Base-by-base conservation (phyloP, 2,797 vertebrate species). In the Coccyzus lansbergi region DNA sequence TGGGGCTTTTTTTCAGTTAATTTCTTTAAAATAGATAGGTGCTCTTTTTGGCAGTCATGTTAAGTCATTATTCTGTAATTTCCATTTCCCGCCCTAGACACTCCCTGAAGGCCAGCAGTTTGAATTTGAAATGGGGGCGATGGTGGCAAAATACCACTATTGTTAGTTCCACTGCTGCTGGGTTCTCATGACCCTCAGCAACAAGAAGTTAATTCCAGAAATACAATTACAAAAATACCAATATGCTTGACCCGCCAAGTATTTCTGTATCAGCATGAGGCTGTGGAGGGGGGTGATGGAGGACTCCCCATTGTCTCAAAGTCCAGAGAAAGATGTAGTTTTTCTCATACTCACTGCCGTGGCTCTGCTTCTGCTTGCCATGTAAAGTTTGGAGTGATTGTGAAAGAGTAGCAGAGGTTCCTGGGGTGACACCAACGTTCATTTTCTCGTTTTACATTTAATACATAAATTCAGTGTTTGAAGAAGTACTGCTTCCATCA, bases 151-250 rank as follows among this genome's bases (percentile, higher is more conserved):
- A 95, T 94, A 80, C 65, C 71, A 75, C 84, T 84, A 94, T 95
- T 96, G 93, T 96, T 78, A 79, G 40, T 75, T 82, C 83, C 87
- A 72, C 81, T 96, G 71, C 77, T 62, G 82, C 81, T 3, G 65
- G n/a, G 53, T 92, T 96, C 94, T 94, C 96, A 95, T 95, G 96
- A 95, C 95, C 95, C 86, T 64, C 72, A 82, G 75, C 42, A 91
- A 75, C 82, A 85, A 94, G 84, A 94, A 95, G 93, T 91, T 87
- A 92, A 92, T 95, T 92, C 88, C 94, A 95, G 92, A 95, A 96
- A 90, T 92, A 94, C 90, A 89, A 92, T 96, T 92, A 93, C 53
- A 87, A 94, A 95, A 94, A 93, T 93, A 93, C 94, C 92, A 94
- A 93, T 96, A 86, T 91, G 84, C 75, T 93, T 90, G 88, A 93